Percentiles rank a stretch among this genome's conserved stretches.
phyloP scores from a whole-genome alignment of 53 echinoderm and acorn worm species.

The Hippasteria phrygiana region DNA sequence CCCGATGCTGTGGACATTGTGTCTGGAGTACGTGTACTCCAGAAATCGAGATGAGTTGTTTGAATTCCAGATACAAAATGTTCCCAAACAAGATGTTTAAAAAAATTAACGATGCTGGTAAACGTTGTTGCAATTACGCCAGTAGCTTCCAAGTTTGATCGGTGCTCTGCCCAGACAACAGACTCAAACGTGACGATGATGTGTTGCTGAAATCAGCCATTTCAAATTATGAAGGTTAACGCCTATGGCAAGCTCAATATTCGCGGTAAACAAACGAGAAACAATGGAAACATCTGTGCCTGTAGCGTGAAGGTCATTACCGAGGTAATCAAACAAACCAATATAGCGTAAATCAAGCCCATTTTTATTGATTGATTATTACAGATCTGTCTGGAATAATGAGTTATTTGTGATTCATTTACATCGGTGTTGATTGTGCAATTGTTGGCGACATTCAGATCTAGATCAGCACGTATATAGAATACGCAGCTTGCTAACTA shows the following conservation, averaged over 20 bases:
- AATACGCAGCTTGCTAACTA: too few species aligned
- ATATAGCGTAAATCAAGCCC: neutral
- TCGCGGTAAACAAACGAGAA: neutral
- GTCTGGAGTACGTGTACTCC: neutral
- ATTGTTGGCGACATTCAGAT: too few species aligned
- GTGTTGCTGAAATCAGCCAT: neutral
- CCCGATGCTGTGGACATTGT: conserved; percentile 18
- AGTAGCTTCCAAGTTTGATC: too few species aligned
- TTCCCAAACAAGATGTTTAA: too few species aligned
- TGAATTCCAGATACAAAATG: too few species aligned
- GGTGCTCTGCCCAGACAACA: neutral
- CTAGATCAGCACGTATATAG: too few species aligned
- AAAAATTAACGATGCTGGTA: too few species aligned
- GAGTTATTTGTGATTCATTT: too few species aligned
- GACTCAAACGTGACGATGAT: neutral
- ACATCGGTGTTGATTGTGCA: too few species aligned
- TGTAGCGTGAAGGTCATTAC: neutral
- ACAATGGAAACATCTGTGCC: neutral
- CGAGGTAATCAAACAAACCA: neutral
- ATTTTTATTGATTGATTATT: neutral
- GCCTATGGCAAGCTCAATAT: neutral
- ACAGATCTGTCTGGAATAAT: neutral
- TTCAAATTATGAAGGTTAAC: too few species aligned
- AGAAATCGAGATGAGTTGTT: neutral
- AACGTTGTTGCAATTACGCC: too few species aligned